These are phyloP conservation scores for Donacobius atricapilla DNA, from an alignment of 2,113 vertebrate genomes.

Conservation along the genomic window DNA sequence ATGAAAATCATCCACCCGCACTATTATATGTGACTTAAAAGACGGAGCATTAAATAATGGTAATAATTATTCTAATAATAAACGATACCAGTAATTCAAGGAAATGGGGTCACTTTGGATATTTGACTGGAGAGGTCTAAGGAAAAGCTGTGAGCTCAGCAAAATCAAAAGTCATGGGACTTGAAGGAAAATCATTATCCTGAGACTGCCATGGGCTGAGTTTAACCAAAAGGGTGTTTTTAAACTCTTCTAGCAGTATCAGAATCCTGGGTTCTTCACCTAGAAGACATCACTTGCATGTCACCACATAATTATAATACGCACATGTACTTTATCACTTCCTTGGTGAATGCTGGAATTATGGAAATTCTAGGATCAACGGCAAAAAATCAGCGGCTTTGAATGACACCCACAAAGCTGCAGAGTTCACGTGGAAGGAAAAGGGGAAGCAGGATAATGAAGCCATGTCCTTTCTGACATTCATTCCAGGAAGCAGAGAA, in stretches of 20 bases:
- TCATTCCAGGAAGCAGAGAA: not conserved
- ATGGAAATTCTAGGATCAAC: constrained; percentile 9
- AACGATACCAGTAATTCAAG: not conserved
- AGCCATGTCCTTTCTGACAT: not conserved
- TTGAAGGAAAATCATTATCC: not conserved
- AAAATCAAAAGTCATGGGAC: not conserved
- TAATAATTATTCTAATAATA: not conserved
- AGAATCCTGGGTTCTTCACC: not conserved
- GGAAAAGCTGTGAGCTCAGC: not conserved
- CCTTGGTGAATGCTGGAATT: not conserved
- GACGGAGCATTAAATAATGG: not conserved
- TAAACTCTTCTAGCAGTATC: not conserved
- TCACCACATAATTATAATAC: not conserved
- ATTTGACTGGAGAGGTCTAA: not conserved
- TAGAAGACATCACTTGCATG: not conserved
- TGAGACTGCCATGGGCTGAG: not conserved
- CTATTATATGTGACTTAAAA: not conserved
- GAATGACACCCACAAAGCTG: not conserved
- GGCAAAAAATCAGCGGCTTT: not conserved
- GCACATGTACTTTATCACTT: not conserved
- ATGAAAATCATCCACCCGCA: not conserved
- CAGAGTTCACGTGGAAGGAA: not conserved
- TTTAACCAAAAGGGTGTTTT: not conserved
- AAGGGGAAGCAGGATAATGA: not conserved
- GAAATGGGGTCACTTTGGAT: not conserved